Percentiles rank a stretch among this genome's conserved stretches.
These are phyloP conservation scores for Pampus argenteus DNA, from an alignment of 2,797 vertebrate genomes.

Conservation along the genomic window DNA sequence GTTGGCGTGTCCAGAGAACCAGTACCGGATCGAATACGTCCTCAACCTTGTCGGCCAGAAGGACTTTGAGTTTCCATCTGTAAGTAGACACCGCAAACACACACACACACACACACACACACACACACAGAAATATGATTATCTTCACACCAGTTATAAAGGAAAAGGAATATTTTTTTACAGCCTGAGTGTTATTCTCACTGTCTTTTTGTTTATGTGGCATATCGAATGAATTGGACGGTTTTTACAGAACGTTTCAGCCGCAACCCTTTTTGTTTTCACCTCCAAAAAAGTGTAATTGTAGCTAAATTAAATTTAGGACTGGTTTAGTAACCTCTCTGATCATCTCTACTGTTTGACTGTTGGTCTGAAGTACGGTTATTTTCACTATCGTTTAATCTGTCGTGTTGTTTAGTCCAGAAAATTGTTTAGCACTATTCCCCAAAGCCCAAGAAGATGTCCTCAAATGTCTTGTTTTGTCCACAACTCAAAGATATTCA, in stretches of 20 bases:
- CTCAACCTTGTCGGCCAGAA: constrained; percentile 94
- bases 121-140: background rate
- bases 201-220: background rate
- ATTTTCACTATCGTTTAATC: no score
- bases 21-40: constrained; percentile 94
- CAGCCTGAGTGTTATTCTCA: background rate
- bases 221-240: background rate
- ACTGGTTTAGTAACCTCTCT: background rate
- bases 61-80: constrained; percentile 95
- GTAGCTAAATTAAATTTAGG: background rate
- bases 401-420: no score
- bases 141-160: background rate
- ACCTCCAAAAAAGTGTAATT: background rate
- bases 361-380: no score
- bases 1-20: constrained; percentile 93
- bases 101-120: background rate
- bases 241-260: background rate
- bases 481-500: no score
- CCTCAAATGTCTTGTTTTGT: no score
- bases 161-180: background rate
- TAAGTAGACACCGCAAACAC: constrained; percentile 79
- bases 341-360: background rate
- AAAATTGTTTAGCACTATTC: no score
- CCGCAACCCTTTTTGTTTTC: background rate
- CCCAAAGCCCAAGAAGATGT: no score